Conservation (phyloP, 2,797 vertebrate species). For the Tapirus indicus region DNA sequence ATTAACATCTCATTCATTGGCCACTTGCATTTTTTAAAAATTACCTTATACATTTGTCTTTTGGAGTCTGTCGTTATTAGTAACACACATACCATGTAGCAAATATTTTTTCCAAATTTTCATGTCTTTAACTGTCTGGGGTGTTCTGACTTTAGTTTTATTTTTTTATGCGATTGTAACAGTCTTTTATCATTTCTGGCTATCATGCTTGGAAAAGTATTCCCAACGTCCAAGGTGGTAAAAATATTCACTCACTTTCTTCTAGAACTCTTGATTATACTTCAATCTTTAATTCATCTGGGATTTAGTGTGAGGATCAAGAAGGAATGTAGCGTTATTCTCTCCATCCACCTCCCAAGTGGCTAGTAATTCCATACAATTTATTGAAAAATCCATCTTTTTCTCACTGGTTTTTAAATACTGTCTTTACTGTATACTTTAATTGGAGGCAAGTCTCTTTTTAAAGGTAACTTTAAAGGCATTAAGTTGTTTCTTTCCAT, state of each 20-base stretch:
- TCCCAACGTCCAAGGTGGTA: background rate
- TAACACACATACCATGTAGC: background rate
- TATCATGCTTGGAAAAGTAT: background rate
- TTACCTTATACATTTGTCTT: background rate
- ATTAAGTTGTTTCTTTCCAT: background rate
- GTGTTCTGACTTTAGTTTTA: background rate
- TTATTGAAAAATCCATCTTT: background rate
- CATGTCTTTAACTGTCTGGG: background rate
- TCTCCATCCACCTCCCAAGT: background rate
- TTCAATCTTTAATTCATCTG: background rate
- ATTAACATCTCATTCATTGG: background rate
- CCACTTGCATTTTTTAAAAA: background rate
- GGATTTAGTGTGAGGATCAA: background rate
- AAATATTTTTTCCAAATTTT: background rate
- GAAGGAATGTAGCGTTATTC: background rate
- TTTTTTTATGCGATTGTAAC: background rate
- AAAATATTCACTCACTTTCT: background rate
- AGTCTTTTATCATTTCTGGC: background rate
- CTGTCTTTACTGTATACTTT: background rate
- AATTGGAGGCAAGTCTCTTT: background rate
- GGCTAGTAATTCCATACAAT: background rate
- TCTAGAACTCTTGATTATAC: background rate
- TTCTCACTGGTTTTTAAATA: background rate
- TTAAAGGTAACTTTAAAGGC: background rate
- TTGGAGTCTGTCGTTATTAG: background rate